Evolutionary conservation across 2,113 vertebrate genomes (phyloP), one percentile per base, ranked within the genome.

Genomic region (Chaetura pelagica): DNA sequence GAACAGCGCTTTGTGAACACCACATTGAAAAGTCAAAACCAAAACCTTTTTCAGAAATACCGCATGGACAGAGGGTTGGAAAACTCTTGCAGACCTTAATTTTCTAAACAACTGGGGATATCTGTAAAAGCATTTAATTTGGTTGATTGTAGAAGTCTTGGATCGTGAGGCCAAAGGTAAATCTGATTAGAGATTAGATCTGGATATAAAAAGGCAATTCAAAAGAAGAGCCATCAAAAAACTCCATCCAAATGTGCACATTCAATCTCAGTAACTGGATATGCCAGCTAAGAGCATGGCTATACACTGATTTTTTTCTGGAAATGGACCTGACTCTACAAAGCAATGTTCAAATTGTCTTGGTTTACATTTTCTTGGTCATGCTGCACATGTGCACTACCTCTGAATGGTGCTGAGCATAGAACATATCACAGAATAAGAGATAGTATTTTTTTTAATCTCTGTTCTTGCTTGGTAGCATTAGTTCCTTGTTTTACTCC

Each of bases 351-450:
- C 90, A 83, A 6, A 86, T 51, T 66, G 48, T 85, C 87, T 88
- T 93, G 93, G 93, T 94, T 97, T 96, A 95, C 89, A 91, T 93
- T 87, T 94, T 94, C 82, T 89, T 73, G 77, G 46, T 79, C 73
- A 83, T 94, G 82, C 87, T 96, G 91, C 91, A 91, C 83, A 44
- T 34, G 59, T 74, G 93, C 93, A 77, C 87, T 94, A 94, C 93
- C 90, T 97, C 93, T 80, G 87, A 97, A 94, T 83, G 84, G 72
- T 96, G 82, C 93, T 91, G 73, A 96, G 93, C 90, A 95, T 75
- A 94, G 89, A 96, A 44, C 11, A 3, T 48, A 62, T 12, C 29
- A 30, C 0, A 1, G n/a, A 91, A 30, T n/a, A 63, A 55, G 30
- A 80, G 10, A 4, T 29, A 3, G 14, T 38, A 38, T 38, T 72